A percentile compares a stretch with the other conserved stretches of the same genome.
Evolutionary conservation across 2,888 invertebrate genomes (phyloP).

Genomic region (Nymphalis c-album): DNA sequence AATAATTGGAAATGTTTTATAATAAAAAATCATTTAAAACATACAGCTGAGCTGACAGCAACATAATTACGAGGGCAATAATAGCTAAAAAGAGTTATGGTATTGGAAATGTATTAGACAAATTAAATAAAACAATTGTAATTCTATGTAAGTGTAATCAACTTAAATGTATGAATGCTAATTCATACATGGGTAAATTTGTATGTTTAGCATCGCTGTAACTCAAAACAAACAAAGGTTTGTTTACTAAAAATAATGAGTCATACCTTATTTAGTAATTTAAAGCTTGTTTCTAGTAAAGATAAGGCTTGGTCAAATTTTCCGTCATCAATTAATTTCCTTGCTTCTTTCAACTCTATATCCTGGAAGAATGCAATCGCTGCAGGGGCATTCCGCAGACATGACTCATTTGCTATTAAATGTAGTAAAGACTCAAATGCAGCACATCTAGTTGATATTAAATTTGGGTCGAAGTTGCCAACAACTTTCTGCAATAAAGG

Average conservation of each 20-base stretch:
- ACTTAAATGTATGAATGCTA: no score
- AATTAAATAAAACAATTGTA: no score
- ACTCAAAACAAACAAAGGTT: no score
- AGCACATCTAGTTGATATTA: conserved; percentile 84
- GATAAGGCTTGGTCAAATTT: conserved; percentile 84
- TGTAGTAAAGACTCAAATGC: conserved; percentile 84
- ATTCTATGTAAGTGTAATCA: no score
- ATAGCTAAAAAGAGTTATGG: no score
- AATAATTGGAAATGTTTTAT: not conserved
- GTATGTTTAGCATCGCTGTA: no score
- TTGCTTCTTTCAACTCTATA: conserved; percentile 83
- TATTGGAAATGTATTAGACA: no score
- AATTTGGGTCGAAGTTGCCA: conserved; percentile 86
- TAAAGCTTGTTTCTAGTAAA: conserved; percentile 85
- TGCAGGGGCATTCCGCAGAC: conserved; percentile 80
- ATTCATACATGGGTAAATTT: no score
- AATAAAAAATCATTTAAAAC: not conserved
- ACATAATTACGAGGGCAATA: no score
- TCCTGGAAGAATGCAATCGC: conserved; percentile 85
- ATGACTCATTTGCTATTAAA: conserved; percentile 78
- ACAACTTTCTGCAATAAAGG: conserved; percentile 74
- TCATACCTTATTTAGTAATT: conserved; percentile 81
- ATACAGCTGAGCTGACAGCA: not conserved
- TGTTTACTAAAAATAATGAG: no score
- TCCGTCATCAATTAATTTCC: conserved; percentile 79